Conservation (phyloP, 1,140 invertebrate species). For the Odontomachus brunneus region DNA sequence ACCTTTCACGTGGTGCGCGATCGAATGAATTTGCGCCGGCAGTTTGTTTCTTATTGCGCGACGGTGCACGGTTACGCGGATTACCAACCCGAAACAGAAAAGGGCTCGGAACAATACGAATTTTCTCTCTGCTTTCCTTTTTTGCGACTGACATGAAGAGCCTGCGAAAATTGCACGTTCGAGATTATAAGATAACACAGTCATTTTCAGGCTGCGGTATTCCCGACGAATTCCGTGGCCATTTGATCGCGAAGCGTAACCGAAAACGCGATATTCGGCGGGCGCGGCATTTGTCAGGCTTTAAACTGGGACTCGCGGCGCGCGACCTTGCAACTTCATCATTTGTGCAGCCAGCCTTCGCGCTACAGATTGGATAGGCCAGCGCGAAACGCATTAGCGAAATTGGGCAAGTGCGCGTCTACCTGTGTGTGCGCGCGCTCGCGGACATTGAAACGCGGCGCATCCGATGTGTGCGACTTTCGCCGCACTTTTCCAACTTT, state of each 20-base stretch:
- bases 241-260: conserved; percentile 38
- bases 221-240: conserved; percentile 17
- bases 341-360: background rate
- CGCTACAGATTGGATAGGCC: conserved; percentile 42
- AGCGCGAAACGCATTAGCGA: conserved; percentile 63
- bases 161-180: background rate
- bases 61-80: background rate
- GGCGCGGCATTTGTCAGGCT: conserved; percentile 45
- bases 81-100: conserved; percentile 37
- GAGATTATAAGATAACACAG: background rate
- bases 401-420: conserved; percentile 55
- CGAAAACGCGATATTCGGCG: conserved; percentile 49
- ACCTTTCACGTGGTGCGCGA: background rate
- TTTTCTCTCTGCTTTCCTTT: background rate
- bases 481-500: conserved; percentile 40
- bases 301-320: conserved; percentile 38
- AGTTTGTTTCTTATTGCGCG: background rate
- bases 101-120: background rate
- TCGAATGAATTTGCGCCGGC: background rate
- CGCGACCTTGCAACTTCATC: conserved; percentile 47
- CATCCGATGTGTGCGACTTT: conserved; percentile 25
- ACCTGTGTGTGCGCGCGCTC: too few relatives aligned
- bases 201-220: conserved; percentile 25
- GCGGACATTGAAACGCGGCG: background rate
- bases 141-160: background rate